Conservation (phyloP, 2,113 vertebrate species). For the Talpa occidentalis region DNA sequence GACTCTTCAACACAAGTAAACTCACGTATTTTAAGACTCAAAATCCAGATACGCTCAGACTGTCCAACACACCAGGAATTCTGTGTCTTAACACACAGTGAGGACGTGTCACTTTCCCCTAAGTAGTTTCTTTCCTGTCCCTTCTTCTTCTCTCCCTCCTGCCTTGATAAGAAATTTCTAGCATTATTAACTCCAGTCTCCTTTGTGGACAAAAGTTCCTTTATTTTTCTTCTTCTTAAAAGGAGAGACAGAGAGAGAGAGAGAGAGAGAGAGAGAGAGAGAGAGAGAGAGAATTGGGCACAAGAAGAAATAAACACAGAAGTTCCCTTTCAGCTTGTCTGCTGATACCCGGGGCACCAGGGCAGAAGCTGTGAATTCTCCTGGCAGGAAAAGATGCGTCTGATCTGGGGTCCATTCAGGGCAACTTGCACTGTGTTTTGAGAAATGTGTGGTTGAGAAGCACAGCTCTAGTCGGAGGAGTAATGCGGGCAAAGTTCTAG, state of each 20-base stretch:
- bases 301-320: background rate
- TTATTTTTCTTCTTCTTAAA: no score
- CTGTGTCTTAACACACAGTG: background rate
- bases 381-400: background rate
- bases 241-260: no score
- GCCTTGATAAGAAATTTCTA: no score
- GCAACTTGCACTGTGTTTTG: background rate
- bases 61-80: background rate
- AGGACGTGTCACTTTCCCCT: no score
- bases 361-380: background rate
- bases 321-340: background rate
- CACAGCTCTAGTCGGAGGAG: background rate
- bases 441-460: background rate
- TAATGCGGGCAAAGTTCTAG: background rate
- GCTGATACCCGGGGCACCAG: background rate
- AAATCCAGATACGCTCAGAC: background rate
- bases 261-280: background rate
- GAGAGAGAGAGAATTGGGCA: background rate
- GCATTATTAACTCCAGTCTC: no score
- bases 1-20: slow-evolving; percentile 44
- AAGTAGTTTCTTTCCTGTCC: no score
- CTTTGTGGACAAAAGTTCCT: no score
- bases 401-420: background rate
- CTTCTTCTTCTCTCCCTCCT: no score
- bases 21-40: background rate